Evolutionary conservation across 2,888 invertebrate species (phyloP).

Genomic region (Gisinianus flammeolus): DNA sequence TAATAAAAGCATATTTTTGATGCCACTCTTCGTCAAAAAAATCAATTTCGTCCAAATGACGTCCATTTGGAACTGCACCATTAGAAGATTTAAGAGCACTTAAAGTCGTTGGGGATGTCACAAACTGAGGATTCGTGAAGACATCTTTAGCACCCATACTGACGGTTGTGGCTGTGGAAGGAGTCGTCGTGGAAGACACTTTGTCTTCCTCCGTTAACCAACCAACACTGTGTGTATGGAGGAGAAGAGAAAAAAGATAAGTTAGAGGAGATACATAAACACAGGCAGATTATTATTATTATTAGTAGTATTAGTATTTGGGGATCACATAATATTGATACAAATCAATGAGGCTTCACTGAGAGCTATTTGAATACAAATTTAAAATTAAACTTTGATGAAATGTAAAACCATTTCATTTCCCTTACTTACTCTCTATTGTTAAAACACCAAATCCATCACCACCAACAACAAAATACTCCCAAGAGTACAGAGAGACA

Average conservation of each 20-base stretch:
- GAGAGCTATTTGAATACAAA: too few species aligned
- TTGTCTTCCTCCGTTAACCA: background rate
- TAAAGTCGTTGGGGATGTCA: conserved; percentile 36
- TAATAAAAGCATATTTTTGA: conserved; percentile 58
- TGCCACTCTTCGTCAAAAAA: conserved; percentile 56
- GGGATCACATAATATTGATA: background rate
- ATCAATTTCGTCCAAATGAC: background rate
- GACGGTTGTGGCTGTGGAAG: background rate
- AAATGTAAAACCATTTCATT: too few species aligned
- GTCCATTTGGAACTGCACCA: background rate
- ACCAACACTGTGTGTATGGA: background rate
- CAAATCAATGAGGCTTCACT: conserved; percentile 11
- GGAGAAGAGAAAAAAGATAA: background rate
- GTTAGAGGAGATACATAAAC: background rate
- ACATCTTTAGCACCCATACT: conserved; percentile 57
- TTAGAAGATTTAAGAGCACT: background rate
- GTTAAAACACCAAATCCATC: background rate
- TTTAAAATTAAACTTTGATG: too few species aligned
- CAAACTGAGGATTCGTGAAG: conserved; percentile 54
- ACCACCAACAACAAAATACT: too few species aligned
- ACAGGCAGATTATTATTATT: background rate
- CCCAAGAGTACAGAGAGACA: too few species aligned
- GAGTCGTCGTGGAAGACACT: conserved; percentile 11
- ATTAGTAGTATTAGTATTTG: background rate
- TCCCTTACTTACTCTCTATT: background rate